Percentiles rank a stretch among this genome's conserved stretches.
These are phyloP conservation scores for Scaptomyza flava DNA, from an alignment of 2,888 invertebrate species.

Conservation along the genomic window DNA sequence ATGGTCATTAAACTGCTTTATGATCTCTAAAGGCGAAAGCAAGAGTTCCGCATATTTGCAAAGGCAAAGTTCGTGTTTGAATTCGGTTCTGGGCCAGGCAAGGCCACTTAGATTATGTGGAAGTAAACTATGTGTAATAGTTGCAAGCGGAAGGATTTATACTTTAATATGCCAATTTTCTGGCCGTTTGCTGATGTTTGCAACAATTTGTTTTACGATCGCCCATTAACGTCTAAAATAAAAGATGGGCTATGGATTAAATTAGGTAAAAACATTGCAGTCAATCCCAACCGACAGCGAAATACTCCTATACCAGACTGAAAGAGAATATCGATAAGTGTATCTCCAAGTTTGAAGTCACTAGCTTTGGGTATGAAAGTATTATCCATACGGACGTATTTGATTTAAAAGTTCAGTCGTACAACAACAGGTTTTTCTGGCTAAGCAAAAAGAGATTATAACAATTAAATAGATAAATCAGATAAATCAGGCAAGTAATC, in stretches of 20 bases:
- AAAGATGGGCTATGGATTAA: background rate
- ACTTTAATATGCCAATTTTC: conserved; percentile 65
- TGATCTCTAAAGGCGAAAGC: conserved; percentile 72
- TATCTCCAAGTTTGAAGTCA: no score
- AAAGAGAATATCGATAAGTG: no score
- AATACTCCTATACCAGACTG: background rate
- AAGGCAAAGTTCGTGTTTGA: conserved; percentile 4
- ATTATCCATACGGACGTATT: no score
- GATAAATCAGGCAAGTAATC: background rate
- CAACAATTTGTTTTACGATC: conserved; percentile 74
- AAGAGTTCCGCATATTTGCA: conserved; percentile 57
- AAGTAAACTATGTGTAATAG: conserved; percentile 48
- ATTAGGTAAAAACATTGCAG: no score
- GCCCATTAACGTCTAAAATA: background rate
- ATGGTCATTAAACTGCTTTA: conserved; percentile 69
- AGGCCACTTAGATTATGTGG: conserved; percentile 1
- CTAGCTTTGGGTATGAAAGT: no score
- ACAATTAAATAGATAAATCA: background rate
- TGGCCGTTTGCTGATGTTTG: conserved; percentile 64
- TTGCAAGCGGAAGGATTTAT: conserved; percentile 68
- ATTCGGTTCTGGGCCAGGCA: background rate
- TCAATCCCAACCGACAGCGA: background rate
- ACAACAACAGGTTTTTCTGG: background rate
- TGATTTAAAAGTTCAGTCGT: no score
- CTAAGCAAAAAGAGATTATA: background rate